Evolutionary conservation across 2,113 vertebrate genomes (phyloP).

Genomic region (Gulo gulo): DNA sequence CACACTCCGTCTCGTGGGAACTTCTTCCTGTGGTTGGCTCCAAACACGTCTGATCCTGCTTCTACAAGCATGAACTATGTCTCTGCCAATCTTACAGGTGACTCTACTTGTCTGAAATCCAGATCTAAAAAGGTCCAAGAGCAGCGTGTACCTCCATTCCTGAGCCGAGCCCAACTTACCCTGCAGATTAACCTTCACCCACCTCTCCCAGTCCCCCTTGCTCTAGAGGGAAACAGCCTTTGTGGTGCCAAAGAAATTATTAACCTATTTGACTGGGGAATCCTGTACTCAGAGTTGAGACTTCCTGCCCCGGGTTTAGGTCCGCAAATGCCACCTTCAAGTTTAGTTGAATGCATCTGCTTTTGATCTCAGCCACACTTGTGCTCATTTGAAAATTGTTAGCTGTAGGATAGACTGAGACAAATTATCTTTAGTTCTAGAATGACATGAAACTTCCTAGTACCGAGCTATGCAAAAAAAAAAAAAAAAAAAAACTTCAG

Average conservation of each 20-base stretch:
- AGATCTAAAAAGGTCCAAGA: not conserved
- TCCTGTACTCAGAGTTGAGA: not conserved
- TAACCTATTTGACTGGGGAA: not conserved
- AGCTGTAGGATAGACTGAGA: not conserved
- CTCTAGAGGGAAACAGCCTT: not conserved
- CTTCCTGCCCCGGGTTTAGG: not conserved
- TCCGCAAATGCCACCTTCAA: constrained; percentile 24
- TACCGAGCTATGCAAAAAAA: not conserved
- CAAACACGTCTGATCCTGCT: not conserved
- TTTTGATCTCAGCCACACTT: constrained; percentile 15
- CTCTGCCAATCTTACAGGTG: not conserved
- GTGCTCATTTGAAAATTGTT: not conserved
- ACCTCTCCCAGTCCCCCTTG: not conserved
- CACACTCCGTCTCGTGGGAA: not conserved
- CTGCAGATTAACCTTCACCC: not conserved
- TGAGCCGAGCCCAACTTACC: not conserved
- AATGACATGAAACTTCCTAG: not conserved
- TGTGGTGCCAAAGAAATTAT: not conserved
- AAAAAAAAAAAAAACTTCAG: not conserved
- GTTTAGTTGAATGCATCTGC: not conserved
- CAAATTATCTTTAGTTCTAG: constrained; percentile 28
- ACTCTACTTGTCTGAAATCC: not conserved
- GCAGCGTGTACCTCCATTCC: not conserved
- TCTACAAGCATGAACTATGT: not conserved
- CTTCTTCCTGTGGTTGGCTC: not conserved